phyloP scores from a whole-genome alignment of 1,140 invertebrate species.

The Drosophila nebulosa region DNA sequence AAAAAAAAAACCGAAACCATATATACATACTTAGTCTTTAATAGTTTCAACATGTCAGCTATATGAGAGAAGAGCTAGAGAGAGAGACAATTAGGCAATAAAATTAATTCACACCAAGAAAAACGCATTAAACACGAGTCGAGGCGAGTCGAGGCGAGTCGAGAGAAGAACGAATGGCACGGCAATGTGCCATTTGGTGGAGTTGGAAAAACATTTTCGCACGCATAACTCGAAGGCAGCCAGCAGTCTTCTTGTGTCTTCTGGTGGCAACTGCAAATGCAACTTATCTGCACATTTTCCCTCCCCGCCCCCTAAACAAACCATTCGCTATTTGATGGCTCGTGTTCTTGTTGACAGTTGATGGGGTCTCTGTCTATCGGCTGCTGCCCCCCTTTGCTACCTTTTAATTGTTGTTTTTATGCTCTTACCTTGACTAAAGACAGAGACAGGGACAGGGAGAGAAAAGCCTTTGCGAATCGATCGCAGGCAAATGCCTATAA shows the following conservation, averaged over 20 bases:
- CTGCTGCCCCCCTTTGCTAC: neutral
- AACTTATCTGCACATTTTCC: neutral
- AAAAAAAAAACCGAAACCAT: conserved; percentile 20
- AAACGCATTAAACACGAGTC: conserved; percentile 54
- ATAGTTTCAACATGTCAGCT: conserved; percentile 58
- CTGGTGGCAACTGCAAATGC: neutral
- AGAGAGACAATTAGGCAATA: conserved; percentile 57
- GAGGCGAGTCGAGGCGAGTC: too few relatives aligned
- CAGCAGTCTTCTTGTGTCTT: conserved; percentile 32
- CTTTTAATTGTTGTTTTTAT: conserved; percentile 49
- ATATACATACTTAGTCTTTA: conserved; percentile 53
- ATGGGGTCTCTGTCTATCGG: neutral
- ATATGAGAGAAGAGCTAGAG: conserved; percentile 28
- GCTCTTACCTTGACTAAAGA: neutral
- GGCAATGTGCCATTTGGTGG: conserved; percentile 6
- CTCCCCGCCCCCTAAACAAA: neutral
- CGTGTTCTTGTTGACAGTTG: conserved; percentile 49
- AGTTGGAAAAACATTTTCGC: conserved; percentile 55
- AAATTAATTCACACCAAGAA: conserved; percentile 64
- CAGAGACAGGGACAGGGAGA: neutral
- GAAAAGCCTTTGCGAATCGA: neutral
- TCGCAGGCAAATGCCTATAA: conserved; percentile 38
- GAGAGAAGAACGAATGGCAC: conserved; percentile 25
- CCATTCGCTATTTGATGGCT: conserved; percentile 26
- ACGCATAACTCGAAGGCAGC: conserved; percentile 47